phyloP scores from a whole-genome alignment of 2,113 vertebrate genomes.

The Eonycteris spelaea region DNA sequence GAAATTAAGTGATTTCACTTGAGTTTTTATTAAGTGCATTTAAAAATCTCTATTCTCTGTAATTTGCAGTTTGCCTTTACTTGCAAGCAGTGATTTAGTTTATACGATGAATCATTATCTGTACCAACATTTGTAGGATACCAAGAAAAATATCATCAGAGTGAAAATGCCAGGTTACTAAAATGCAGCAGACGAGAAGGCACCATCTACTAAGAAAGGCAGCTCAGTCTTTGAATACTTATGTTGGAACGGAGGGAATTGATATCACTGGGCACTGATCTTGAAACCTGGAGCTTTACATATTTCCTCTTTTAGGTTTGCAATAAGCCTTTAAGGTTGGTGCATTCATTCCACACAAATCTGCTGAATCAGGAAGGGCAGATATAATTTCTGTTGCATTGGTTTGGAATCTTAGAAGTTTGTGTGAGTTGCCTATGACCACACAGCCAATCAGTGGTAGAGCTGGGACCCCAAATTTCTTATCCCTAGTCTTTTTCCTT shows the following conservation, averaged over 20 bases:
- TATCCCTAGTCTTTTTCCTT: neutral
- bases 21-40: conserved; percentile 74
- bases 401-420: neutral
- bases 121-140: conserved; percentile 59
- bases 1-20: conserved; percentile 74
- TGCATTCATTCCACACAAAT: neutral
- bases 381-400: neutral
- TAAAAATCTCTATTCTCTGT: conserved; percentile 61
- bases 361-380: neutral
- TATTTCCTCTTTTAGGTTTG: neutral
- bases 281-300: neutral
- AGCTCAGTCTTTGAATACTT: neutral
- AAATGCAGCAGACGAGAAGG: conserved; percentile 64
- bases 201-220: conserved; percentile 57
- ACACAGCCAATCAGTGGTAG: neutral
- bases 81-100: conserved; percentile 68
- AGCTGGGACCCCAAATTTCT: conserved; percentile 1
- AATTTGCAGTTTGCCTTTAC: conserved; percentile 71
- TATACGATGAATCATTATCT: conserved; percentile 62
- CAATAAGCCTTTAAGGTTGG: neutral
- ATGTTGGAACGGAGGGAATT: neutral
- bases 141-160: conserved; percentile 61
- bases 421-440: neutral
- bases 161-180: conserved; percentile 66
- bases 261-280: neutral